Evolutionary conservation across 1,140 invertebrate genomes (phyloP).

Genomic region (Drosophila melanica): DNA sequence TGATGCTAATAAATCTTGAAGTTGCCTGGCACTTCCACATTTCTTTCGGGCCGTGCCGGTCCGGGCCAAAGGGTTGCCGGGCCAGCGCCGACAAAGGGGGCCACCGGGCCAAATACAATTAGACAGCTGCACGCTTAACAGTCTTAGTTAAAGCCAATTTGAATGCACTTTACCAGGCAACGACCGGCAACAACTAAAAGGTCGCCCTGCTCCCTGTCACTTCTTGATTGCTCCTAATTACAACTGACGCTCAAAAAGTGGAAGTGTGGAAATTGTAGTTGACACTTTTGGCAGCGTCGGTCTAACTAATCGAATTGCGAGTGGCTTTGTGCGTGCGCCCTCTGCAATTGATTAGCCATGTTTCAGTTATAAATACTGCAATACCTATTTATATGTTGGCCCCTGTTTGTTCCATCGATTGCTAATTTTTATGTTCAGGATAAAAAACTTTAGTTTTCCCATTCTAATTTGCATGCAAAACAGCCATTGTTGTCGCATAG

Average conservation of each 20-base stretch:
- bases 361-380: constrained; percentile 25
- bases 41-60: constrained; percentile 51
- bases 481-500: constrained; percentile 3
- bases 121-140: constrained; percentile 81
- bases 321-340: constrained; percentile 51
- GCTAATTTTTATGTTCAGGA: background rate
- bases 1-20: constrained; percentile 84
- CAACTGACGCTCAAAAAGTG: constrained; percentile 54
- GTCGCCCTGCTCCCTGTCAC: background rate
- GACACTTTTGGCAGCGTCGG: constrained; percentile 52
- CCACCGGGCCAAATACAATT: constrained; percentile 67
- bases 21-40: constrained; percentile 78
- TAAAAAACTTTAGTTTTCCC: constrained; percentile 20
- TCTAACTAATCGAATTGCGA: constrained; percentile 71
- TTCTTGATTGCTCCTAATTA: constrained; percentile 50
- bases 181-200: constrained; percentile 23
- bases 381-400: too few species aligned
- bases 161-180: constrained; percentile 66
- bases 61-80: constrained; percentile 9
- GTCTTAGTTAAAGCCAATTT: constrained; percentile 83
- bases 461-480: constrained; percentile 27
- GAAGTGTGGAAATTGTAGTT: constrained; percentile 53
- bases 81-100: background rate
- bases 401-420: too few species aligned
- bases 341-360: constrained; percentile 60